Conservation (phyloP, 2,113 vertebrate species). For the Phaetusa simplex region DNA sequence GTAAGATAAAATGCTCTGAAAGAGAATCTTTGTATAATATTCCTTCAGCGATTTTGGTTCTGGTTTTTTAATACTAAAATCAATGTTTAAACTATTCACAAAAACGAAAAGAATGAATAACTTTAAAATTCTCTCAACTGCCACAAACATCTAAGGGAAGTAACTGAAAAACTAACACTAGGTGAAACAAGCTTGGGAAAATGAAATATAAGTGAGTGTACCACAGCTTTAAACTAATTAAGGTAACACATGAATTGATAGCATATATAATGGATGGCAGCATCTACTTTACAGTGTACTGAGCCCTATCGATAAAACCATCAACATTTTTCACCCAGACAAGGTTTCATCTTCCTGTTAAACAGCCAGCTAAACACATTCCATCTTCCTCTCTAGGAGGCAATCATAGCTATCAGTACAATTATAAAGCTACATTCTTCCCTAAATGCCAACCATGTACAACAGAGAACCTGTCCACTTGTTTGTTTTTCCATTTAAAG, state of each 20-base stretch:
- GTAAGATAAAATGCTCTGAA: background rate
- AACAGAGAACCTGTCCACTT: background rate
- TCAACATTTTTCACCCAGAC: slow-evolving; percentile 59
- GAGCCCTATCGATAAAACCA: slow-evolving; percentile 45
- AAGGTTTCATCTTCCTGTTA: slow-evolving; percentile 31
- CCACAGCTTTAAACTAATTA: slow-evolving; percentile 14
- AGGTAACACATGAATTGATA: background rate
- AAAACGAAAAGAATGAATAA: background rate
- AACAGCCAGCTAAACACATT: background rate
- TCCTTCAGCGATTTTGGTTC: background rate
- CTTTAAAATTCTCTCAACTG: background rate
- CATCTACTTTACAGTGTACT: slow-evolving; percentile 44
- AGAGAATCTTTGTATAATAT: background rate
- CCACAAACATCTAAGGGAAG: background rate
- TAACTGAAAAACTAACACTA: background rate
- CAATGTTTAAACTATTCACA: background rate
- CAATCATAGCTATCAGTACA: background rate
- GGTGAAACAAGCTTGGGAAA: background rate
- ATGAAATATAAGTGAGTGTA: background rate
- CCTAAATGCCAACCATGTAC: background rate
- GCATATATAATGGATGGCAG: slow-evolving; percentile 25
- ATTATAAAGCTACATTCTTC: background rate
- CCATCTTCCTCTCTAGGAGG: background rate
- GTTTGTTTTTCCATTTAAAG: background rate
- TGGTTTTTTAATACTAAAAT: background rate